phyloP scores from a whole-genome alignment of 2,888 invertebrate genomes.

The Hirtodrosophila trivittata region DNA sequence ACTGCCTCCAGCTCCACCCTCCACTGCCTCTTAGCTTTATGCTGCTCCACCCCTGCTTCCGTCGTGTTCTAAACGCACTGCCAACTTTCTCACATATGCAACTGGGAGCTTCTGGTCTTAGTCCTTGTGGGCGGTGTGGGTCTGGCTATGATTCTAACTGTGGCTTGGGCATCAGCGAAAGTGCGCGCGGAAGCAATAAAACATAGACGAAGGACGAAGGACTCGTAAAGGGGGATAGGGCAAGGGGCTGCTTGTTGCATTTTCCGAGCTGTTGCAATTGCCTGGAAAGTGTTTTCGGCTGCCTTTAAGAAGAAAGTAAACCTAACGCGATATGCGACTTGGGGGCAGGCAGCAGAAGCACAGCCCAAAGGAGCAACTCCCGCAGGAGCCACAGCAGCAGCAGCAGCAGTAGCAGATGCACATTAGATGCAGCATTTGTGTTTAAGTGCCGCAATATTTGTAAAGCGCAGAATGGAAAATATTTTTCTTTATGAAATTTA shows the following conservation, averaged over 20 bases:
- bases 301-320: slow-evolving; percentile 20
- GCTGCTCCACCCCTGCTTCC: slow-evolving; percentile 13
- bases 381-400: slow-evolving; percentile 1
- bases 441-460: slow-evolving; percentile 72
- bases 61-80: slow-evolving; percentile 67
- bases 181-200: slow-evolving; percentile 75
- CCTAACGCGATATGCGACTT: neutral
- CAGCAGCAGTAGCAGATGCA: slow-evolving; percentile 38
- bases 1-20: slow-evolving; percentile 18
- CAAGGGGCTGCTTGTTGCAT: slow-evolving; percentile 55
- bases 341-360: neutral
- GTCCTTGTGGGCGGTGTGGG: slow-evolving; percentile 13
- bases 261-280: slow-evolving; percentile 52
- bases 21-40: neutral
- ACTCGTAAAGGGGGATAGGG: neutral
- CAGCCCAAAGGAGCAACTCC: slow-evolving; percentile 1
- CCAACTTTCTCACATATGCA: slow-evolving; percentile 70
- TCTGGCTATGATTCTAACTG: slow-evolving; percentile 26
- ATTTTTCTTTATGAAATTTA: slow-evolving; percentile 51
- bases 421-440: slow-evolving; percentile 70
- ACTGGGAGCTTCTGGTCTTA: slow-evolving; percentile 53
- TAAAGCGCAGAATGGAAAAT: slow-evolving; percentile 55
- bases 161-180: slow-evolving; percentile 45
- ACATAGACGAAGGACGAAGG: slow-evolving; percentile 44
- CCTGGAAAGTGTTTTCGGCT: slow-evolving; percentile 58